phyloP scores from a whole-genome alignment of 2,888 invertebrate genomes.

The Archips crataeganus region DNA sequence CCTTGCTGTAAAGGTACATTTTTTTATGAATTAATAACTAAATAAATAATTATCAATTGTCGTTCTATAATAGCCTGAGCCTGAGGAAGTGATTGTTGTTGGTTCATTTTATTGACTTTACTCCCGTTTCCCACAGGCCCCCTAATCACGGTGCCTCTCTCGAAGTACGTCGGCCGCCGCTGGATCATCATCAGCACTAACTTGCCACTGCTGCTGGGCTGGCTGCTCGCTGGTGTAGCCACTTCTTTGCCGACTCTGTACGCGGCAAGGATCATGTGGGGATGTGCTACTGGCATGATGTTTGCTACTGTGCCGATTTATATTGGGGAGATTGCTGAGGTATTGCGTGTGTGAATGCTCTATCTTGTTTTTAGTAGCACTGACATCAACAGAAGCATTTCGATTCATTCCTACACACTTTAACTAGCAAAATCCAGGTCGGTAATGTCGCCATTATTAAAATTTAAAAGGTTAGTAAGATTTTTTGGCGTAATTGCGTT shows the following conservation, averaged over 20 bases:
- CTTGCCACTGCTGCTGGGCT: conserved; percentile 90
- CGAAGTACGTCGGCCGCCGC: conserved; percentile 89
- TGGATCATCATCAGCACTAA: conserved; percentile 88
- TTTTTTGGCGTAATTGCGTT: no score
- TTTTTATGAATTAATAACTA: no score
- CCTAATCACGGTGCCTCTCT: conserved; percentile 88
- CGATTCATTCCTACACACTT: no score
- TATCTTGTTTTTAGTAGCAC: no score
- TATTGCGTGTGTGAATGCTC: conserved; percentile 51
- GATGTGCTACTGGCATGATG: conserved; percentile 89
- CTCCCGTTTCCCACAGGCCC: conserved; percentile 80
- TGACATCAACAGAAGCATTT: no score
- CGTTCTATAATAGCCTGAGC: no score
- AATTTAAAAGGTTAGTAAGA: no score
- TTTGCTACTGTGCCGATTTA: conserved; percentile 93
- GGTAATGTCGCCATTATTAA: no score
- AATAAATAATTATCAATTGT: no score
- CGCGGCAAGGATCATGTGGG: conserved; percentile 86
- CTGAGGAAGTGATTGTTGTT: not conserved
- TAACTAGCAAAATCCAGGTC: no score
- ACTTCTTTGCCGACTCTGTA: conserved; percentile 78
- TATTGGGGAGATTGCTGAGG: conserved; percentile 93
- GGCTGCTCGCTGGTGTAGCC: conserved; percentile 88
- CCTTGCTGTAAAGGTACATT: no score
- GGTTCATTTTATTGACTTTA: not conserved